Conservation (phyloP, 2,113 vertebrate genomes). For the Poeciliopsis retropinna region DNA sequence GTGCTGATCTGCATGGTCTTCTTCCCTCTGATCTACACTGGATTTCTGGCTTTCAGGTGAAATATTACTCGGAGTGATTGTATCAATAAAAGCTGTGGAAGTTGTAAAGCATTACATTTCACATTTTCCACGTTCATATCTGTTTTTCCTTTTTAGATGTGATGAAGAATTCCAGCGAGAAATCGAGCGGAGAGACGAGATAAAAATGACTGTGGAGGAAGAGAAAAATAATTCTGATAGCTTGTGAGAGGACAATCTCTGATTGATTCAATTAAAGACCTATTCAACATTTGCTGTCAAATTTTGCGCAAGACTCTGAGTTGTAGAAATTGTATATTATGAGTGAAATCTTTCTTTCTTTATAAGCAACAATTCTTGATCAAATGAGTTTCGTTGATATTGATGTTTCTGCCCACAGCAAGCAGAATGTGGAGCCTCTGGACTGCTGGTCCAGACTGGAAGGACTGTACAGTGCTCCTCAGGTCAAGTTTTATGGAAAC, state of each 20-base stretch:
- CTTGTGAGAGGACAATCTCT: slow-evolving; percentile 51
- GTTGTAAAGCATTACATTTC: background rate
- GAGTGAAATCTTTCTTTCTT: too few relatives aligned
- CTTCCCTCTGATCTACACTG: slow-evolving; percentile 87
- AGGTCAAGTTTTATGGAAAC: slow-evolving; percentile 93
- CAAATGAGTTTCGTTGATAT: background rate
- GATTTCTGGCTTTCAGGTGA: slow-evolving; percentile 90
- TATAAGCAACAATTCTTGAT: too few relatives aligned
- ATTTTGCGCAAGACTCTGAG: too few relatives aligned
- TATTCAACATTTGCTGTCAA: too few relatives aligned
- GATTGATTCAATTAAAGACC: too few relatives aligned
- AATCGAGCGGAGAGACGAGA: slow-evolving; percentile 51
- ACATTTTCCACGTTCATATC: too few relatives aligned
- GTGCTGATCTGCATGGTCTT: slow-evolving; percentile 85
- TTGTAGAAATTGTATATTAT: too few relatives aligned
- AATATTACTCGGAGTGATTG: background rate
- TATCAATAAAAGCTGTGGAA: background rate
- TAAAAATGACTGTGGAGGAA: slow-evolving; percentile 33
- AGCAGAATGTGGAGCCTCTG: slow-evolving; percentile 46
- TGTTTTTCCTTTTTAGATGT: slow-evolving; percentile 52
- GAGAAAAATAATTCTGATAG: slow-evolving; percentile 14
- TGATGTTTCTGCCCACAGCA: slow-evolving; percentile 27
- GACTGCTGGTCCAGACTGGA: slow-evolving; percentile 68
- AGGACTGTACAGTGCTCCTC: slow-evolving; percentile 83
- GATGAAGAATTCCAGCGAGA: slow-evolving; percentile 77